These are phyloP conservation scores for Agrilus planipennis DNA, from an alignment of 1,140 invertebrate genomes.

Conservation along the genomic window DNA sequence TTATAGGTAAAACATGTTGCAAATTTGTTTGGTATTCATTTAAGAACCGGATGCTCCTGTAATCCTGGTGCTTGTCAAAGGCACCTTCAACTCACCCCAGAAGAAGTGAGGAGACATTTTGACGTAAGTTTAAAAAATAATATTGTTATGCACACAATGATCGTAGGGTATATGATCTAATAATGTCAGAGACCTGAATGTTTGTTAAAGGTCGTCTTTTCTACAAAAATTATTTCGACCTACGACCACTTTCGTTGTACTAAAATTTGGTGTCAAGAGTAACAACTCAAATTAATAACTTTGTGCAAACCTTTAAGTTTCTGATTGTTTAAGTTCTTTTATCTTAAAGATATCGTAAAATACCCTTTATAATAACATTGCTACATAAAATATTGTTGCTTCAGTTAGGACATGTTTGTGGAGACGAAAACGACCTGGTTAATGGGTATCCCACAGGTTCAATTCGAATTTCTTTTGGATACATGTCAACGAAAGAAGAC, in stretches of 20 bases:
- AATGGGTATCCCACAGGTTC: conserved; percentile 84
- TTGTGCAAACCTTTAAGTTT: no score
- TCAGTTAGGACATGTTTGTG: conserved; percentile 82
- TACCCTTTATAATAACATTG: background rate
- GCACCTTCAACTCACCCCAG: conserved; percentile 55
- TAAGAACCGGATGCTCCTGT: conserved; percentile 92
- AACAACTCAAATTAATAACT: no score
- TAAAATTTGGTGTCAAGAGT: no score
- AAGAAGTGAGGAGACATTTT: conserved; percentile 65
- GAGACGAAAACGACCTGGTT: conserved; percentile 80
- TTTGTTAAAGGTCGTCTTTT: no score
- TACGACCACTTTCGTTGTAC: background rate
- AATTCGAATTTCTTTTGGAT: conserved; percentile 87
- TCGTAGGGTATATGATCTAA: no score
- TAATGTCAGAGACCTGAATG: no score
- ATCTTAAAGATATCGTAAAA: no score
- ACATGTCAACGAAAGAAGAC: conserved; percentile 67
- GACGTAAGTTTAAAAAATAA: conserved; percentile 45
- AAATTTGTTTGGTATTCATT: conserved; percentile 69
- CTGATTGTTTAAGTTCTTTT: no score
- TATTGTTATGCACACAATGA: no score
- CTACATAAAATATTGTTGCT: conserved; percentile 14
- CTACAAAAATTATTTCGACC: background rate
- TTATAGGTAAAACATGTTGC: conserved; percentile 79
- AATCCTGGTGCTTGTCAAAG: conserved; percentile 91